These are phyloP conservation scores for Tetragonula carbonaria DNA, from an alignment of 2,888 invertebrate species.

Conservation along the genomic window DNA sequence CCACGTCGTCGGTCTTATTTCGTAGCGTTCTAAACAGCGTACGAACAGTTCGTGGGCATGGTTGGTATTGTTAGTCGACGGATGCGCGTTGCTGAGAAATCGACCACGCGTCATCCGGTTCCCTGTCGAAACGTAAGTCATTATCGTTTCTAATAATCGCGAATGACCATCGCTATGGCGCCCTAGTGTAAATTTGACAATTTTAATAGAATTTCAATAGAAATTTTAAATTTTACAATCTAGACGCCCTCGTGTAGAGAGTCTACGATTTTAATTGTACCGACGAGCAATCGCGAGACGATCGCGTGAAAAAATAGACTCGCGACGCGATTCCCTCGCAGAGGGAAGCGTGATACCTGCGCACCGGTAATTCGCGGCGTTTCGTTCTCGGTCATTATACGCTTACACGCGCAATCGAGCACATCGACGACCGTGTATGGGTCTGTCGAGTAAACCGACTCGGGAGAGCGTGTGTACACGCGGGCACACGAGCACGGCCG, in stretches of 20 bases:
- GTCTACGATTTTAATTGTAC: background rate
- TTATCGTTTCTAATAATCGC: background rate
- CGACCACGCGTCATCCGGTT: constrained; percentile 13
- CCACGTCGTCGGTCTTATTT: constrained; percentile 53
- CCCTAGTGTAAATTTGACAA: background rate
- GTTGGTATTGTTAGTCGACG: constrained; percentile 52
- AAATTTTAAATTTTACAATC: too few relatives aligned
- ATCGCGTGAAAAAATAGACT: constrained; percentile 16
- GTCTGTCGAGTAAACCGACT: background rate
- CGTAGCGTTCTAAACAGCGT: constrained; percentile 48
- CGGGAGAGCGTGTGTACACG: constrained; percentile 1
- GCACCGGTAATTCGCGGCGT: constrained; percentile 66
- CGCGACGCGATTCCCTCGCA: background rate
- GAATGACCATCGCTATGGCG: background rate
- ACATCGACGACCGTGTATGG: constrained; percentile 60
- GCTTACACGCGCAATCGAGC: constrained; percentile 65
- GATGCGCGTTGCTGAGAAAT: constrained; percentile 42
- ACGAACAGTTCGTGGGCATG: constrained; percentile 56
- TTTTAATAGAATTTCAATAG: too few relatives aligned
- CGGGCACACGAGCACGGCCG: constrained; percentile 32
- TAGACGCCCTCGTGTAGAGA: background rate
- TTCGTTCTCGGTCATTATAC: constrained; percentile 70
- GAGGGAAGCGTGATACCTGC: constrained; percentile 20
- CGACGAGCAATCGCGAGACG: background rate
- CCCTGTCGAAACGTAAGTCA: background rate